Evolutionary conservation across 2,113 vertebrate species (phyloP), one percentile per base, ranked within the genome.

Genomic region (Morone saxatilis): DNA sequence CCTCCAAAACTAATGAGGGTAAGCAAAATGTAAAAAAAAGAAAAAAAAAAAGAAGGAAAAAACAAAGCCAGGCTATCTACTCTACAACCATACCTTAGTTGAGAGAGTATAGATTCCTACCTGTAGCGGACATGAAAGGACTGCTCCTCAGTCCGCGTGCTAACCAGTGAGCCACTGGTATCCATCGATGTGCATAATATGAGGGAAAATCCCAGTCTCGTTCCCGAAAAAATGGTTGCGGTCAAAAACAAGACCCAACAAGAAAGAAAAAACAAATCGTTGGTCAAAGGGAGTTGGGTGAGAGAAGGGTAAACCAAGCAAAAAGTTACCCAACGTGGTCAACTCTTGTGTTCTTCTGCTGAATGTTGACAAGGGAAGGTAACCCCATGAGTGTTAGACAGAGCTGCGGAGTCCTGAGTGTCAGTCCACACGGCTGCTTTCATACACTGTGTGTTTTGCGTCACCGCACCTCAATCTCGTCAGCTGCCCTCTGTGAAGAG

Each of bases 121-220:
- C 98, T 99, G 98, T 99, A 99, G 81, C 97, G 95, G 88, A 99
- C 96, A 89, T 98, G 97, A 95, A 97, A 96, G 86, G 97, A 96
- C 84, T 93, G 95, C 90, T 97, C 97, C 88, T 98, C 93, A 80
- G 86, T 95, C 87, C 77, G 95, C 95, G 96, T 96, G 94, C 95
- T 97, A 96, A 97, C 86, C 94, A 96, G 85, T 94, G 94, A 92
- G 91, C 93, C 94, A 89, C 92, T 93, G 84, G 95, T 93, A 94
- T 97, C 97, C 98, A 99, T 97, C 69, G 92, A 95, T 89, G 93
- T 94, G 95, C 97, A 98, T 97, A 96, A 96, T 95, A 96, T 96
- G 93, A 84, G 93, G 91, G 90, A 93, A 83, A 91, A 93, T 93
- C 93, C 86, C 80, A 92, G 89, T 86, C 79, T 92, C 0, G 90